Conservation (phyloP, 2,113 vertebrate genomes). For the Smithornis capensis region DNA sequence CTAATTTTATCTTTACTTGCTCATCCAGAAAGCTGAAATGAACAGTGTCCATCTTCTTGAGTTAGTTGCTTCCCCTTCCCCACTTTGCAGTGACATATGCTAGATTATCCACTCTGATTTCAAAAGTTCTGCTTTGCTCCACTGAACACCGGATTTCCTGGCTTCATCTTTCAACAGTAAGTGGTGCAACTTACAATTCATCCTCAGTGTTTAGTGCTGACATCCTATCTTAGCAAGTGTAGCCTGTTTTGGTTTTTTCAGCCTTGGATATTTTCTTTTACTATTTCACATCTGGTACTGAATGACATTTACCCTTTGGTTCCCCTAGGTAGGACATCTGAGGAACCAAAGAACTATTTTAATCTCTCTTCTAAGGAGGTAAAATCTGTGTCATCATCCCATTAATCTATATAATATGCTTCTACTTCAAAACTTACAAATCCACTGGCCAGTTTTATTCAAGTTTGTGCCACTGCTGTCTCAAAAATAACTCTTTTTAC, state of each 20-base stretch:
- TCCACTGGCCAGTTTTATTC: not conserved
- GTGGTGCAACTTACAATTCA: not conserved
- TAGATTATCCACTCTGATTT: not conserved
- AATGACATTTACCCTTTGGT: not conserved
- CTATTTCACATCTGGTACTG: not conserved
- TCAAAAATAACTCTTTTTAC: not conserved
- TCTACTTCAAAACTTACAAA: not conserved
- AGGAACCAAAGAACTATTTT: not conserved
- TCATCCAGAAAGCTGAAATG: conserved; percentile 6
- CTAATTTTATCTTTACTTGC: not conserved
- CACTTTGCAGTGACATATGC: not conserved
- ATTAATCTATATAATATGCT: not conserved
- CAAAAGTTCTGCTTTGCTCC: not conserved
- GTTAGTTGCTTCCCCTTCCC: not conserved
- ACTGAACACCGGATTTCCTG: not conserved
- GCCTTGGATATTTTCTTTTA: not conserved
- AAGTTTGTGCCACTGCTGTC: not conserved
- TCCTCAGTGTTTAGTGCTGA: not conserved
- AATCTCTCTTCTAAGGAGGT: not conserved
- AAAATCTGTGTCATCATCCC: not conserved
- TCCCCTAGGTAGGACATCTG: not conserved
- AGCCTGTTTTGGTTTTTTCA: not conserved
- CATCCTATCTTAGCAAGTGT: not conserved
- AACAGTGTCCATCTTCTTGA: not conserved
- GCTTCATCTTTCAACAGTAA: not conserved